Percentiles rank a stretch among this genome's conserved stretches.
Conservation (phyloP, 2,888 invertebrate genomes). For the Poecilobothrus nobilitatus region DNA sequence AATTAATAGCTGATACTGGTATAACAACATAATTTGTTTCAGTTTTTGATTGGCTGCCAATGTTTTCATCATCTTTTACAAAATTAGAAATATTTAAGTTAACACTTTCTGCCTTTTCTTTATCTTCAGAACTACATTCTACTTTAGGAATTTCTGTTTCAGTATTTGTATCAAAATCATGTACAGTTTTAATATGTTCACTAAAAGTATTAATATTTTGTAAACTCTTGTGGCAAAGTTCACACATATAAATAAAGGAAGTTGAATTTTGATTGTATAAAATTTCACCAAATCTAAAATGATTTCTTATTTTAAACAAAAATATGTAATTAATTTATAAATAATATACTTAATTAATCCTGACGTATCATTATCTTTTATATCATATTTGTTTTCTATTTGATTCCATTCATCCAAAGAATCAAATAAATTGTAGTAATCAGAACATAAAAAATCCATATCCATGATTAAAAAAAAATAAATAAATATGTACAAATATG, state of each 20-base stretch:
- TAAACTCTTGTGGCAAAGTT: neutral
- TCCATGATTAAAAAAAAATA: neutral
- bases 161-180: neutral
- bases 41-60: too few species aligned
- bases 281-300: neutral
- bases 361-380: neutral
- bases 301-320: neutral
- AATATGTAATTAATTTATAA: too few species aligned
- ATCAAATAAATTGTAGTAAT: conserved; percentile 1
- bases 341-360: neutral
- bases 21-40: neutral
- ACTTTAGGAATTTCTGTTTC: too few species aligned
- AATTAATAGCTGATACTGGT: neutral
- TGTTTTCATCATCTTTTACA: too few species aligned
- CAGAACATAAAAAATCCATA: neutral
- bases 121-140: too few species aligned
- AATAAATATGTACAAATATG: too few species aligned
- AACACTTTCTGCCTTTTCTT: too few species aligned
- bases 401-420: neutral
- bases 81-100: too few species aligned
- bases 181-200: neutral
- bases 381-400: neutral
- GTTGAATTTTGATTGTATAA: neutral
- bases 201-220: neutral
- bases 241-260: neutral